Evolutionary conservation across 2,113 vertebrate genomes (phyloP).

Genomic region (Nematolebias whitei): DNA sequence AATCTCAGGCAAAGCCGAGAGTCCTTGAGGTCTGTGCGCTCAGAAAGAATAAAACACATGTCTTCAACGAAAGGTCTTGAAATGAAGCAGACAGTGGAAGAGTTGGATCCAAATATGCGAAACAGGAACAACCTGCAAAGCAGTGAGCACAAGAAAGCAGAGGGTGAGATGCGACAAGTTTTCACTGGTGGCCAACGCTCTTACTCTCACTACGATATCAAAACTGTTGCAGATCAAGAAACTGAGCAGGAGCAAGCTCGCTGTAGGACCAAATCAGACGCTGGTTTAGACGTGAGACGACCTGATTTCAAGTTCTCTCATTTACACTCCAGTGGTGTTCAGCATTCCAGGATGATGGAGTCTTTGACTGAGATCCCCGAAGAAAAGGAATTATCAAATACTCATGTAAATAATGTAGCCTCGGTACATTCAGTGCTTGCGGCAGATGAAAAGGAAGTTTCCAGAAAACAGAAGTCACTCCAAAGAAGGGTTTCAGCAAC

Average conservation of each 20-base stretch:
- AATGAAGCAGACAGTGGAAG: conserved; percentile 80
- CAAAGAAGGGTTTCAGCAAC: conserved; percentile 47
- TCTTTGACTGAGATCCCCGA: conserved; percentile 88
- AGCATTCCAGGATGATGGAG: conserved; percentile 82
- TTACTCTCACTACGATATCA: conserved; percentile 61
- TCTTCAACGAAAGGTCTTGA: conserved; percentile 51
- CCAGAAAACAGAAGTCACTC: conserved; percentile 11
- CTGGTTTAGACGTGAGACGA: conserved; percentile 68
- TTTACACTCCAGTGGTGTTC: conserved; percentile 77
- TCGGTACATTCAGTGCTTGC: background rate
- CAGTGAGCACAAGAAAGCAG: conserved; percentile 64
- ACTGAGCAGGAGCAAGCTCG: conserved; percentile 19
- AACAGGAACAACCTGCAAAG: conserved; percentile 63
- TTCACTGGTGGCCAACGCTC: conserved; percentile 47
- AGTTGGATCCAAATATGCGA: conserved; percentile 62
- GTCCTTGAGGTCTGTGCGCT: conserved; percentile 69
- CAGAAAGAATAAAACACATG: conserved; percentile 48
- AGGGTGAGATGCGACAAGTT: conserved; percentile 42
- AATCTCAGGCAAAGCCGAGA: conserved; percentile 65
- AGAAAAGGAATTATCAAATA: conserved; percentile 85
- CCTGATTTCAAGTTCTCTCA: conserved; percentile 72
- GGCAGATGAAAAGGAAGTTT: background rate
- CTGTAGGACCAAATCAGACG: conserved; percentile 79
- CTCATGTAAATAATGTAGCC: conserved; percentile 75
- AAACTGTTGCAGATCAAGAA: conserved; percentile 49